Conservation (phyloP, 2,888 invertebrate species). For the Dastarcus helophoroides region DNA sequence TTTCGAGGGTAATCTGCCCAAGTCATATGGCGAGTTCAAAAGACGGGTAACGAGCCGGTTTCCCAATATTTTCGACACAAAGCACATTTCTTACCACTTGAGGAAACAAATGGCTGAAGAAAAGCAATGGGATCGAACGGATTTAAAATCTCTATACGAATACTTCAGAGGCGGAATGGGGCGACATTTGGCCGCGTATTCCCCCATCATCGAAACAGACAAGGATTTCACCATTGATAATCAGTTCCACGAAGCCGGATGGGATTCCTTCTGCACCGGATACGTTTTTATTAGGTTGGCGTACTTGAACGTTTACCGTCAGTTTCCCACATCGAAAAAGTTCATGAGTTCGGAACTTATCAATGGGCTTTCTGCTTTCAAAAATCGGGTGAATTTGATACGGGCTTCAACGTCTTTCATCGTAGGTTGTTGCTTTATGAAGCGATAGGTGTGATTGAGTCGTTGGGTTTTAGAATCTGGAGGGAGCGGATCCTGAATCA, state of each 20-base stretch:
- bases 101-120: constrained; percentile 23
- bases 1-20: constrained; percentile 58
- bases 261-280: constrained; percentile 70
- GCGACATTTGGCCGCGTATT: constrained; percentile 28
- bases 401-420: constrained; percentile 45
- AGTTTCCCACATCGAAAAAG: constrained; percentile 36
- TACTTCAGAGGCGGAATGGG: constrained; percentile 45
- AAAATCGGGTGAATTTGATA: constrained; percentile 51
- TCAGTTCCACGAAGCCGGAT: constrained; percentile 64
- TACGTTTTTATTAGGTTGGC: constrained; percentile 57
- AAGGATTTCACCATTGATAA: constrained; percentile 15
- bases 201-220: constrained; percentile 32
- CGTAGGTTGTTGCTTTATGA: constrained; percentile 36
- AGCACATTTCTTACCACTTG: constrained; percentile 51
- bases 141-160: constrained; percentile 46
- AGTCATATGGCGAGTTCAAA: constrained; percentile 54
- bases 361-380: constrained; percentile 37
- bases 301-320: constrained; percentile 45
- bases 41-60: constrained; percentile 47
- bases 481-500: constrained; percentile 40
- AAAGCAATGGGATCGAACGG: constrained; percentile 36
- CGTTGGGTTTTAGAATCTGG: constrained; percentile 35
- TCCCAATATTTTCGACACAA: constrained; percentile 63
- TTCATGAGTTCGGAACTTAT: constrained; percentile 45
- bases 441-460: constrained; percentile 1